Percentiles rank a stretch among this genome's conserved stretches.
These are phyloP conservation scores for Eudyptes chrysolophus DNA, from an alignment of 2,113 vertebrate genomes.

Conservation along the genomic window DNA sequence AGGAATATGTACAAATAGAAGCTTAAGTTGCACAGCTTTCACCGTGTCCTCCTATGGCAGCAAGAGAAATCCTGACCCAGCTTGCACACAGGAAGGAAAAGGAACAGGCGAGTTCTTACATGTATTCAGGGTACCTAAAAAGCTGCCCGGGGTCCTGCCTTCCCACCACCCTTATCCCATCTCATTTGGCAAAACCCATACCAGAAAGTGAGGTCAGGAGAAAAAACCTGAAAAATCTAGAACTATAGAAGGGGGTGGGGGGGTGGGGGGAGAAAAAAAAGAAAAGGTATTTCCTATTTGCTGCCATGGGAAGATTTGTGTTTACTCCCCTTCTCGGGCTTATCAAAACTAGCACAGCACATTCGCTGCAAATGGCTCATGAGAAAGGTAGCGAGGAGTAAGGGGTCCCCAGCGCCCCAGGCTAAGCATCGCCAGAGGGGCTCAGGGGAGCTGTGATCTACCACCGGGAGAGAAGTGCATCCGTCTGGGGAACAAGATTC, in stretches of 20 bases:
- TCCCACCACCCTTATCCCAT: neutral
- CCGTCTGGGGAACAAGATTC: accelerated
- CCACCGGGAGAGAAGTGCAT: neutral
- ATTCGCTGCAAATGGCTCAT: neutral
- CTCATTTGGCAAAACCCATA: neutral
- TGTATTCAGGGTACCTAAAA: neutral
- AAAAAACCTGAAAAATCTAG: neutral
- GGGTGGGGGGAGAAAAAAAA: accelerated
- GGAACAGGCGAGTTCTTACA: neutral
- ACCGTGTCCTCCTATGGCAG: accelerated
- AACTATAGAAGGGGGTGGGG: neutral
- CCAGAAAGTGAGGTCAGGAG: neutral
- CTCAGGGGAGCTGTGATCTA: neutral
- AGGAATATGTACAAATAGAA: neutral
- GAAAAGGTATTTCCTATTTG: neutral
- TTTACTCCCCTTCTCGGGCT: neutral
- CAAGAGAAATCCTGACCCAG: neutral
- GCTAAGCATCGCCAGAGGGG: accelerated
- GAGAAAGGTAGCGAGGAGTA: neutral
- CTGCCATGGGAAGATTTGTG: neutral
- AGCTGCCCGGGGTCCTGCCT: neutral
- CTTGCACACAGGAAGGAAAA: neutral
- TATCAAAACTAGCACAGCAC: neutral
- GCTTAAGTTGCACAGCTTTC: neutral
- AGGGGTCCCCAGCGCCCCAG: neutral